Evolutionary conservation across 2,113 vertebrate species (phyloP), one percentile per base, ranked within the genome.

Genomic region (Rostratula benghalensis): DNA sequence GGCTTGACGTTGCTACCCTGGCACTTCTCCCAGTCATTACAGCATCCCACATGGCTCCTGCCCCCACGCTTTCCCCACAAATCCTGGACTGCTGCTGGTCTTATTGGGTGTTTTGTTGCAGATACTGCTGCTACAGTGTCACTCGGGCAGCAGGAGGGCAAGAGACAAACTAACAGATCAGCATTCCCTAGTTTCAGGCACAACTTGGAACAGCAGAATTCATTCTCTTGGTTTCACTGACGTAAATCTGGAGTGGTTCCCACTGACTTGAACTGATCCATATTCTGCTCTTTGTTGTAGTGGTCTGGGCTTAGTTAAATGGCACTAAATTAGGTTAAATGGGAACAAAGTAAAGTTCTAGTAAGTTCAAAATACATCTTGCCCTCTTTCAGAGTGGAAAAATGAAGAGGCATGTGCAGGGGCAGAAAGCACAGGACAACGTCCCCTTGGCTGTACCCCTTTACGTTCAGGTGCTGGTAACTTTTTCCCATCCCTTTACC

Each of bases 401-500:
- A 69, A 54, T 43, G 48, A 78, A 41, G 61, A 68, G 45, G 60
- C 33, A 8, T 0, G 50, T 35, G 81, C 0, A 1, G 9, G 54
- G 59, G 14, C 39, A 45, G 43, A 11, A 17, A 54, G 68, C 46
- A 10, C 10, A 10, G 71, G 64, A 54, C 12, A 20, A 20, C 10
- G n/a, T 56, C 22, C 22, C 53, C 59, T 9, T 5, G 24, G 43
- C 3, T 5, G 19, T 5, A 23, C n/a, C 28, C 57, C 43, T 30
- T 43, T 5, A 2, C 1, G 4, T 16, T 24, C 4, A 4, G 56
- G 50, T 15, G 77, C 78, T 60, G 31, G 0, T 8, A 11, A 23
- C 50, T 8, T 54, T 4, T n/a, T 11, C 27, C 75, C 61, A 9
- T 6, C 37, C 48, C n/a, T 79, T 97, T 98, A 99, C 99, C 99